Percentiles rank a stretch among this genome's conserved stretches.
These are phyloP conservation scores for Punctoribates punctum DNA, from an alignment of 2,888 invertebrate species.

Conservation along the genomic window DNA sequence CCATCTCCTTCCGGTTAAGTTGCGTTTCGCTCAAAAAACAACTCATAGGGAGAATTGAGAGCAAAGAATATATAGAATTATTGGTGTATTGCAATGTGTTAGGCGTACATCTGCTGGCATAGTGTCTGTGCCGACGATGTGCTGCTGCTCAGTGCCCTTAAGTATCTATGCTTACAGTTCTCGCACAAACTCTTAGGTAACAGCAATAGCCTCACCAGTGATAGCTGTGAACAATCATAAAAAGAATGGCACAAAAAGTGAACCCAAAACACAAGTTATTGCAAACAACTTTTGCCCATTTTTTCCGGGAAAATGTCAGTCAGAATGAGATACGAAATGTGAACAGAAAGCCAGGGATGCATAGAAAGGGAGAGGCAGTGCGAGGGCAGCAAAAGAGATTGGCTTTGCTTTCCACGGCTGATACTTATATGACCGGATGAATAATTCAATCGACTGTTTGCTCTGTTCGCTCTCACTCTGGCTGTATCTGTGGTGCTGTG, in stretches of 20 bases:
- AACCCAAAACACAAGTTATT: background rate
- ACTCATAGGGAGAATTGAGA: background rate
- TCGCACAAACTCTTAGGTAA: background rate
- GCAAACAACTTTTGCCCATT: conserved; percentile 7
- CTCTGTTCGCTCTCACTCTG: background rate
- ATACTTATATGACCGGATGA: conserved; percentile 28
- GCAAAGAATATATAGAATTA: background rate
- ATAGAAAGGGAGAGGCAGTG: background rate
- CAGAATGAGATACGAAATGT: background rate
- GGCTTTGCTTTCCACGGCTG: background rate
- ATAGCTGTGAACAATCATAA: background rate
- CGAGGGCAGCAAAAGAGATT: conserved; percentile 1
- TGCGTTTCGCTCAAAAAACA: background rate
- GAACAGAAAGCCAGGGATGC: background rate
- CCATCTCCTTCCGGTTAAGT: conserved; percentile 22
- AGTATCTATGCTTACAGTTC: background rate
- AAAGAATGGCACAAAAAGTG: background rate
- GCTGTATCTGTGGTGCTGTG: background rate
- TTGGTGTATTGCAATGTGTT: background rate
- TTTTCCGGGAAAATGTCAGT: conserved; percentile 12
- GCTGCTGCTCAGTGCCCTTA: background rate
- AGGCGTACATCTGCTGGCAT: conserved; percentile 5
- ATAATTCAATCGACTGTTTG: conserved; percentile 31
- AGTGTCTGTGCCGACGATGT: background rate
- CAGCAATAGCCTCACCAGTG: background rate